Evolutionary conservation across 1,140 invertebrate genomes (phyloP).

Genomic region (Drosophila insularis): DNA sequence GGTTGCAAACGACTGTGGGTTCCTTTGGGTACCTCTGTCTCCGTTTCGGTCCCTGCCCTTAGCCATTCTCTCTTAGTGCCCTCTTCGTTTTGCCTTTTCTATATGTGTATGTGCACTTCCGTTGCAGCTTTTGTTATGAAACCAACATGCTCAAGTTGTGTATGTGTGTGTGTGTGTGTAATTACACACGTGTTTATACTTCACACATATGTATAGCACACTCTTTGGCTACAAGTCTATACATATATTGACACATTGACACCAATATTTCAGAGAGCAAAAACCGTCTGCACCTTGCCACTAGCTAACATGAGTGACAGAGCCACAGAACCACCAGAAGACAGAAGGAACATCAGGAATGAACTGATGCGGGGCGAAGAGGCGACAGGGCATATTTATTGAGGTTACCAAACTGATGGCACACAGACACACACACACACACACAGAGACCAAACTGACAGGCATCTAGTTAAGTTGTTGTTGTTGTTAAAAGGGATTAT

Average conservation of each 20-base stretch:
- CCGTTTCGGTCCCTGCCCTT: not conserved
- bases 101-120: slow-evolving; percentile 44
- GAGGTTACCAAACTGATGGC: slow-evolving; percentile 44
- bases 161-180: slow-evolving; percentile 36
- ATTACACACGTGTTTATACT: slow-evolving; percentile 76
- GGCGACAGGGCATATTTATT: slow-evolving; percentile 29
- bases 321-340: slow-evolving; percentile 17
- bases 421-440: not conserved
- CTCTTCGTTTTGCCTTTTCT: slow-evolving; percentile 9
- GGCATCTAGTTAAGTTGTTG: slow-evolving; percentile 57
- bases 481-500: slow-evolving; percentile 26
- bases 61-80: not conserved
- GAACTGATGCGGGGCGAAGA: not conserved
- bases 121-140: slow-evolving; percentile 8
- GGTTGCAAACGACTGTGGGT: slow-evolving; percentile 26
- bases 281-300: slow-evolving; percentile 35
- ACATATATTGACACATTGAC: slow-evolving; percentile 66
- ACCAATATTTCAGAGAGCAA: slow-evolving; percentile 59
- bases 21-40: too few species aligned
- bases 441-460: slow-evolving; percentile 40
- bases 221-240: not conserved
- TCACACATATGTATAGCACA: slow-evolving; percentile 44
- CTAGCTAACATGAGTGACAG: slow-evolving; percentile 24
- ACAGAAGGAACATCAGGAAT: not conserved
- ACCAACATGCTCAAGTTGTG: not conserved